Evolutionary conservation across 2,113 vertebrate genomes (phyloP).

Genomic region (Crotalus tigris): DNA sequence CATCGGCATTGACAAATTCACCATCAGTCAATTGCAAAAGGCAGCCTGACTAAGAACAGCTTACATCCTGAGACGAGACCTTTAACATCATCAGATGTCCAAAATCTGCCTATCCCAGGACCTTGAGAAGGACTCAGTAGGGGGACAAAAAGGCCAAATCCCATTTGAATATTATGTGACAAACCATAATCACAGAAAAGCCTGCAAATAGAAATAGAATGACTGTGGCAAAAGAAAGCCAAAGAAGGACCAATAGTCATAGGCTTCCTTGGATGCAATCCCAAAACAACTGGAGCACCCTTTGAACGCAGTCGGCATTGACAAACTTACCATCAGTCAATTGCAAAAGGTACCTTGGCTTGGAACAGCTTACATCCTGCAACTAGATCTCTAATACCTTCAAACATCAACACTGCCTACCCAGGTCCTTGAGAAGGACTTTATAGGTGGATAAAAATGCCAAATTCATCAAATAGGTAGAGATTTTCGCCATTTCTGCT

Average conservation of each 20-base stretch:
- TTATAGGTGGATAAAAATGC: neutral
- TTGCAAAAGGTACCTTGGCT: neutral
- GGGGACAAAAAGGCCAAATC: neutral
- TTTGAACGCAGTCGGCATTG: neutral
- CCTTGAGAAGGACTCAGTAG: neutral
- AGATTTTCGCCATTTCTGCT: too few species aligned
- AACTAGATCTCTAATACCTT: neutral
- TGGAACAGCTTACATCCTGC: neutral
- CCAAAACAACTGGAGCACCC: neutral
- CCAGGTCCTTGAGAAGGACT: neutral
- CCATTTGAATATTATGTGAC: neutral
- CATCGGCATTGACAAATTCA: neutral
- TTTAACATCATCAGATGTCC: neutral
- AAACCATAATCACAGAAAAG: neutral
- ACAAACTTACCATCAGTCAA: neutral
- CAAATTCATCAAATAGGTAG: neutral
- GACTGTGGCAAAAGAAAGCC: neutral
- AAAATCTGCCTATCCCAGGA: neutral
- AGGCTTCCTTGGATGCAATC: neutral
- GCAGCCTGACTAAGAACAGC: neutral
- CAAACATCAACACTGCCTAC: neutral
- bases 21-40: neutral
- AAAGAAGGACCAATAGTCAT: too few species aligned
- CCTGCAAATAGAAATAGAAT: neutral
- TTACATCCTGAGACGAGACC: neutral